These are phyloP conservation scores for Australoheros facetus DNA, from an alignment of 2,797 vertebrate species.

Conservation along the genomic window DNA sequence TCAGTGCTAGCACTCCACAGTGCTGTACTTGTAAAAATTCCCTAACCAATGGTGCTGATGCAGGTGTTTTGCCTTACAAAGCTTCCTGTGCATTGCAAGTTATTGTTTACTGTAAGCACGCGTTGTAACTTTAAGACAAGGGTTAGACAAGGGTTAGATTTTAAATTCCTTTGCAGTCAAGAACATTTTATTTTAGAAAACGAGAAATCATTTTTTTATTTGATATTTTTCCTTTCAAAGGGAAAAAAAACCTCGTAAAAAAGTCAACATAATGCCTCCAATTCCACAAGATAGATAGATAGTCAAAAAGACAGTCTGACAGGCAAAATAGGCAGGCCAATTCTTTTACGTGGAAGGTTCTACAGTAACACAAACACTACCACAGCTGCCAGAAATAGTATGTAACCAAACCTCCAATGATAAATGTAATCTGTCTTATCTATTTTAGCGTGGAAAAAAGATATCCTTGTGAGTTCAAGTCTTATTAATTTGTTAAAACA, in stretches of 20 bases:
- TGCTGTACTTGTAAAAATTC: background rate
- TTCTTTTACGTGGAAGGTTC: background rate
- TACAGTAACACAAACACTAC: background rate
- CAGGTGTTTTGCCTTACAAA: conserved; percentile 6
- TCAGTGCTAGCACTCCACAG: background rate
- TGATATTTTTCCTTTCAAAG: background rate
- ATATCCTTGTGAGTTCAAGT: background rate
- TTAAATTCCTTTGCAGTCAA: background rate
- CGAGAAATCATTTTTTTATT: background rate
- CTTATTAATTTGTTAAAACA: background rate
- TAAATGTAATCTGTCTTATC: background rate
- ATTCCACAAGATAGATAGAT: background rate
- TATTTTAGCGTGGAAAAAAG: background rate
- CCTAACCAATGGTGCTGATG: background rate
- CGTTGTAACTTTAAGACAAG: background rate
- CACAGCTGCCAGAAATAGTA: background rate
- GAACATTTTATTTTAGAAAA: background rate
- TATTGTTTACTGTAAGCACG: background rate
- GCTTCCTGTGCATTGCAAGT: background rate
- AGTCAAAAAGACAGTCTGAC: background rate
- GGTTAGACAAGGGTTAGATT: background rate
- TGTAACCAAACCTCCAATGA: background rate
- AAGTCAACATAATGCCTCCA: background rate
- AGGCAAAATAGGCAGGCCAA: background rate
- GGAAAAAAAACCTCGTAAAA: background rate